Conservation (phyloP, 1,140 invertebrate species). For the Brachionus koreanus region DNA sequence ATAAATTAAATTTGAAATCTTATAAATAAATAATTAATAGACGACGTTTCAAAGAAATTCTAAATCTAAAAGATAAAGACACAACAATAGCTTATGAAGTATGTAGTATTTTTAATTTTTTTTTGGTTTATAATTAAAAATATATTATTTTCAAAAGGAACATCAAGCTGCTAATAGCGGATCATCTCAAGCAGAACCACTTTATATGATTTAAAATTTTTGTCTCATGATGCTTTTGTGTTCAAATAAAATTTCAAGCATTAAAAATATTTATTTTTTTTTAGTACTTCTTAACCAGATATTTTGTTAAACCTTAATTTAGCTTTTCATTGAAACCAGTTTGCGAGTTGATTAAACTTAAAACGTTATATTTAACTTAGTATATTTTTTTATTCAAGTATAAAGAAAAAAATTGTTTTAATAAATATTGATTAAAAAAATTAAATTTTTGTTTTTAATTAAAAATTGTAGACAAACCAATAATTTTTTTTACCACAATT, state of each 20-base stretch:
- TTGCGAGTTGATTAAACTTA: neutral
- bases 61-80: slow-evolving; percentile 22
- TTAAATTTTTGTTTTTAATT: neutral
- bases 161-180: slow-evolving; percentile 8
- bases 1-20: slow-evolving; percentile 13
- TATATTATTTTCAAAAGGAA: neutral
- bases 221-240: neutral
- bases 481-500: no score
- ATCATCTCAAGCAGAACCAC: neutral
- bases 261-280: slow-evolving; percentile 25
- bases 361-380: neutral
- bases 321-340: neutral
- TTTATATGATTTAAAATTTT: neutral
- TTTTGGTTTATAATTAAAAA: neutral
- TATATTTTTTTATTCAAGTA: neutral
- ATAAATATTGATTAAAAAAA: neutral
- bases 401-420: neutral
- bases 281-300: neutral
- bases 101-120: neutral
- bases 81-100: neutral
- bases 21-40: neutral
- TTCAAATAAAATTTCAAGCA: slow-evolving; percentile 15
- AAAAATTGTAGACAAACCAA: no score
- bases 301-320: slow-evolving; percentile 6
- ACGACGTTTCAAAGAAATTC: slow-evolving; percentile 35